These are phyloP conservation scores for Mactra quadrangularis DNA, from an alignment of 1,140 invertebrate genomes.

Conservation along the genomic window DNA sequence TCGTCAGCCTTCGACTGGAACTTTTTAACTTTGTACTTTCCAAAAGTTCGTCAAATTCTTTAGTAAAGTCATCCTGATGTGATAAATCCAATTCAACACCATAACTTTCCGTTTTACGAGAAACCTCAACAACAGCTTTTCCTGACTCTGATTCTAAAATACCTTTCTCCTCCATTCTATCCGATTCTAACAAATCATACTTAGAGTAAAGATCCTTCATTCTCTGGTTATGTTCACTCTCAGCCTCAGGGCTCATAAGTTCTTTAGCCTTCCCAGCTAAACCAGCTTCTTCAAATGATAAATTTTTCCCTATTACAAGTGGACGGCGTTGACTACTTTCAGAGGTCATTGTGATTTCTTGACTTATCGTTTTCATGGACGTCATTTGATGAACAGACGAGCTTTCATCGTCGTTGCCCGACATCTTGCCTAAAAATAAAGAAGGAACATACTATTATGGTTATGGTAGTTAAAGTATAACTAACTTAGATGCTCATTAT, in stretches of 20 bases:
- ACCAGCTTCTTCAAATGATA: background rate
- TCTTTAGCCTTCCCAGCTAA: too few relatives aligned
- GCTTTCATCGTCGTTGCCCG: conserved; percentile 2
- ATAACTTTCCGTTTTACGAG: background rate
- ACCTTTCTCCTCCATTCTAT: background rate
- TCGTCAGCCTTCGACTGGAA: conserved; percentile 22
- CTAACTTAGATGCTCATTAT: too few relatives aligned
- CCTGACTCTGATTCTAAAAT: background rate
- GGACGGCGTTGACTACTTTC: conserved; percentile 16
- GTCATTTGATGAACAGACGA: conserved; percentile 36
- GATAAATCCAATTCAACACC: background rate
- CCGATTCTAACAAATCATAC: background rate
- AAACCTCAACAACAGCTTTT: background rate
- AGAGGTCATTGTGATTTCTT: background rate
- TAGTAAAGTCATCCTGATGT: background rate
- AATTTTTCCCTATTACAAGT: background rate
- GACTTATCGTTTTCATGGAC: conserved; percentile 3
- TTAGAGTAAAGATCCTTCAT: background rate
- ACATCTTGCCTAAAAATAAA: conserved; percentile 26
- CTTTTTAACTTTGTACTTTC: conserved; percentile 16
- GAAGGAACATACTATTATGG: too few relatives aligned
- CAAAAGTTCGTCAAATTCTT: background rate
- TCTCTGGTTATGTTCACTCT: background rate
- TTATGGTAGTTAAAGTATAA: too few relatives aligned
- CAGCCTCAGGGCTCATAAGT: too few relatives aligned